These are phyloP conservation scores for Oncopodura yosiiana DNA, from an alignment of 1,140 invertebrate genomes.

Conservation along the genomic window DNA sequence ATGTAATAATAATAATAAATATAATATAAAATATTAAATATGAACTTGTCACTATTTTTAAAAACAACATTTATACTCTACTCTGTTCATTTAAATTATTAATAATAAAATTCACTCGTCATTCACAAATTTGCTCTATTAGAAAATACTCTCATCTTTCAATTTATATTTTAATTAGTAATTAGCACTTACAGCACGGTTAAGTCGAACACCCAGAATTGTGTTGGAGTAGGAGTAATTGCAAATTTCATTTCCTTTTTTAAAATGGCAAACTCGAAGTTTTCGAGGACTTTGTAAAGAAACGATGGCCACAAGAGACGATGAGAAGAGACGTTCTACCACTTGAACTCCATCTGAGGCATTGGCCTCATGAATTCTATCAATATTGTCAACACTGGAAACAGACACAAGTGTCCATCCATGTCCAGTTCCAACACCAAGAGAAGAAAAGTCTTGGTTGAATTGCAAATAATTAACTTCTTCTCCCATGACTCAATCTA, in stretches of 20 bases:
- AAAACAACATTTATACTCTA: not conserved
- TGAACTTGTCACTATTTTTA: not conserved
- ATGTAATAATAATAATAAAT: too few species aligned
- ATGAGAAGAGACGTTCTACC: constrained; percentile 92
- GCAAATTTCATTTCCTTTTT: constrained; percentile 96
- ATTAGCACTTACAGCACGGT: constrained; percentile 72
- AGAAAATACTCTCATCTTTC: not conserved
- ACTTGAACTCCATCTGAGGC: constrained; percentile 80
- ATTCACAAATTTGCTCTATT: not conserved
- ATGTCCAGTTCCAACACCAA: constrained; percentile 30
- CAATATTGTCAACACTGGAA: constrained; percentile 21
- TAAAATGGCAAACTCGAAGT: constrained; percentile 93
- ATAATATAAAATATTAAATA: too few species aligned
- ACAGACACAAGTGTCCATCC: constrained; percentile 32
- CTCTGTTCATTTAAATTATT: too few species aligned
- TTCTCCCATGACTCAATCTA: too few species aligned
- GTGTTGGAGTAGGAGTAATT: constrained; percentile 97
- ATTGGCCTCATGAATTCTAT: constrained; percentile 38
- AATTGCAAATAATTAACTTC: constrained; percentile 33
- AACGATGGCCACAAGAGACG: constrained; percentile 90
- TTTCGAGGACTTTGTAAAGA: constrained; percentile 82
- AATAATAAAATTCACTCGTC: not conserved
- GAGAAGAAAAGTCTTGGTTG: constrained; percentile 34
- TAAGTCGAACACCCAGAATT: constrained; percentile 91
- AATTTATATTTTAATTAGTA: not conserved